phyloP scores from a whole-genome alignment of 2,113 vertebrate genomes.

The Tachuris rubrigastra region DNA sequence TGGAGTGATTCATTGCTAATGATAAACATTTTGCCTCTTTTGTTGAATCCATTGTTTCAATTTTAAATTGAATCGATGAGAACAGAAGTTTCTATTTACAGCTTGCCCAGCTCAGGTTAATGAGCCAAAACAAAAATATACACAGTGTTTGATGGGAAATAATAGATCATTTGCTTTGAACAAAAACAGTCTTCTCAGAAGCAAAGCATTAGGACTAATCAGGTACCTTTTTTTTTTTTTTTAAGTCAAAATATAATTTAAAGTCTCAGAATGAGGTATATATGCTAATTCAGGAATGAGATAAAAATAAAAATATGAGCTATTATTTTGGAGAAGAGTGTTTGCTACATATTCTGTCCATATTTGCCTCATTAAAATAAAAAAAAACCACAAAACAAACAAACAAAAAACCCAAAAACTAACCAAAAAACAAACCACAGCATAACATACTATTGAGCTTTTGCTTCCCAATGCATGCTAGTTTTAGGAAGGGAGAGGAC shows the following conservation, averaged over 20 bases:
- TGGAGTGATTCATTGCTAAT: background rate
- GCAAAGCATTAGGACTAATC: background rate
- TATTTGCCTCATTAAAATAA: background rate
- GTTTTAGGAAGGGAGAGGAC: background rate
- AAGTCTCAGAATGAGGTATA: background rate
- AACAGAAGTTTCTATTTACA: constrained; percentile 13
- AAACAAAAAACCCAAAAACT: background rate
- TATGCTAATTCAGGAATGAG: background rate
- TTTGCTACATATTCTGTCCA: background rate
- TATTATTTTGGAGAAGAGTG: background rate
- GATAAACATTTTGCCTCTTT: background rate
- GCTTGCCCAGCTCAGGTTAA: constrained; percentile 23
- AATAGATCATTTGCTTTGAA: background rate
- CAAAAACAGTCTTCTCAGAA: background rate
- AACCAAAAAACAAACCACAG: accelerated
- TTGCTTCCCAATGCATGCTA: background rate
- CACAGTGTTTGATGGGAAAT: background rate
- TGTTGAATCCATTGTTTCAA: background rate
- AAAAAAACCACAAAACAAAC: background rate
- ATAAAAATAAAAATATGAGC: background rate
- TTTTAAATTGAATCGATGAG: background rate
- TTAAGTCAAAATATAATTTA: background rate
- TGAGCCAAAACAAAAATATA: constrained; percentile 10
- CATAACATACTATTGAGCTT: background rate
- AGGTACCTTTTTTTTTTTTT: background rate